Conservation (phyloP, 2,113 vertebrate species). For the Ophiodon elongatus region DNA sequence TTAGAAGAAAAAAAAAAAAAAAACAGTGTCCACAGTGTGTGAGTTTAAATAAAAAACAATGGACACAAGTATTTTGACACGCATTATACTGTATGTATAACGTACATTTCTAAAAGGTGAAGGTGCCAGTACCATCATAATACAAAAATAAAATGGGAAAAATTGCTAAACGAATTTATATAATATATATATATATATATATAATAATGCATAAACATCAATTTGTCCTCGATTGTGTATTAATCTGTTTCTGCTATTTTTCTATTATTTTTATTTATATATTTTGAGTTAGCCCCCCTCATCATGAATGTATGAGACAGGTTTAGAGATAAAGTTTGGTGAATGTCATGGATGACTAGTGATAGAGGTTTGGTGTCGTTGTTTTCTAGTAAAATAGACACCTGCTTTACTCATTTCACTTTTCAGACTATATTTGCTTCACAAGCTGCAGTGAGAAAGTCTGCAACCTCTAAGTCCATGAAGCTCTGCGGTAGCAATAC, state of each 20-base stretch:
- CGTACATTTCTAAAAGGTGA: too few relatives aligned
- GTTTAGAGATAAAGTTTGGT: background rate
- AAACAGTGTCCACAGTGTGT: background rate
- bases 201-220: background rate
- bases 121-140: background rate
- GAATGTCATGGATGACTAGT: background rate
- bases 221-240: background rate
- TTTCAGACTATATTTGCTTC: constrained; percentile 38
- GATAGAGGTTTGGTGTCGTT: background rate
- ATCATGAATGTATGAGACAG: background rate
- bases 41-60: background rate
- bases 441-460: constrained; percentile 30
- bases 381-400: constrained; percentile 10
- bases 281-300: background rate
- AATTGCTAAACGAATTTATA: background rate
- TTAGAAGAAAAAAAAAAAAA: background rate
- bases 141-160: background rate
- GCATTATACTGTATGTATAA: too few relatives aligned
- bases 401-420: constrained; percentile 3
- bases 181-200: too few relatives aligned
- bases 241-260: background rate
- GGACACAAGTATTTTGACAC: background rate
- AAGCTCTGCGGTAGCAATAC: constrained; percentile 54
- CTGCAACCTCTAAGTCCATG: constrained; percentile 67
- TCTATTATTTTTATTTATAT: too few relatives aligned